Percentiles rank a stretch among this genome's conserved stretches.
These are phyloP conservation scores for Physocephala rufipes DNA, from an alignment of 2,888 invertebrate genomes.

Conservation along the genomic window DNA sequence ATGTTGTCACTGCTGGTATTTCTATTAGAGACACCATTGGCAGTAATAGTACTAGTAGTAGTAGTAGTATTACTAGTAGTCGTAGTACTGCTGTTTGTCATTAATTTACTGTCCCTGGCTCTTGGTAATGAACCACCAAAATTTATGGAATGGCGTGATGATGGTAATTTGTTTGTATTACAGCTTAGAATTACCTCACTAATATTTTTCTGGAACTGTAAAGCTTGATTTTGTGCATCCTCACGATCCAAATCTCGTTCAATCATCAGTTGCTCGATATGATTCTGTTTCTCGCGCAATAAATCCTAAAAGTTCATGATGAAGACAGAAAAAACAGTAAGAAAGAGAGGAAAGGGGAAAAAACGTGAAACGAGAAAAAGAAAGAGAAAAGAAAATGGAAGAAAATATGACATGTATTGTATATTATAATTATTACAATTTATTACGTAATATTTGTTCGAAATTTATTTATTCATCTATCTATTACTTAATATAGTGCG, in stretches of 20 bases:
- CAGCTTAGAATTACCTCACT: slow-evolving; percentile 65
- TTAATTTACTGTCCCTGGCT: slow-evolving; percentile 45
- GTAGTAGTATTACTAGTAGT: slow-evolving; percentile 28
- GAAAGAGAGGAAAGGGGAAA: slow-evolving; percentile 18
- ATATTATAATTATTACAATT: slow-evolving; percentile 32
- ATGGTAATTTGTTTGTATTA: slow-evolving; percentile 55
- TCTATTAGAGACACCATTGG: slow-evolving; percentile 27
- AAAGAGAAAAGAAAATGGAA: background rate
- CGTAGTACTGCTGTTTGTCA: slow-evolving; percentile 49
- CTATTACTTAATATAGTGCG: slow-evolving; percentile 6
- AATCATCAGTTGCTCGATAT: slow-evolving; percentile 89
- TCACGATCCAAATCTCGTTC: slow-evolving; percentile 91
- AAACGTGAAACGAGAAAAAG: slow-evolving; percentile 10
- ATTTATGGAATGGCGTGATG: slow-evolving; percentile 42
- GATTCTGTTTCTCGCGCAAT: slow-evolving; percentile 91
- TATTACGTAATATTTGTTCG: slow-evolving; percentile 37
- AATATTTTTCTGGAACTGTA: slow-evolving; percentile 64
- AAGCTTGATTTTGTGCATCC: slow-evolving; percentile 81
- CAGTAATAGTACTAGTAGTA: slow-evolving; percentile 23
- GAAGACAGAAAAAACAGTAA: slow-evolving; percentile 29
- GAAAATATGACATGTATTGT: background rate
- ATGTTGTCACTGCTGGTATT: slow-evolving; percentile 39
- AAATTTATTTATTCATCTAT: slow-evolving; percentile 6
- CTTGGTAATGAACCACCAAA: slow-evolving; percentile 15
- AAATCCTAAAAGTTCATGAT: slow-evolving; percentile 74